Base-by-base conservation (phyloP, 2,888 invertebrate species). In the Phaedon cochleariae region DNA sequence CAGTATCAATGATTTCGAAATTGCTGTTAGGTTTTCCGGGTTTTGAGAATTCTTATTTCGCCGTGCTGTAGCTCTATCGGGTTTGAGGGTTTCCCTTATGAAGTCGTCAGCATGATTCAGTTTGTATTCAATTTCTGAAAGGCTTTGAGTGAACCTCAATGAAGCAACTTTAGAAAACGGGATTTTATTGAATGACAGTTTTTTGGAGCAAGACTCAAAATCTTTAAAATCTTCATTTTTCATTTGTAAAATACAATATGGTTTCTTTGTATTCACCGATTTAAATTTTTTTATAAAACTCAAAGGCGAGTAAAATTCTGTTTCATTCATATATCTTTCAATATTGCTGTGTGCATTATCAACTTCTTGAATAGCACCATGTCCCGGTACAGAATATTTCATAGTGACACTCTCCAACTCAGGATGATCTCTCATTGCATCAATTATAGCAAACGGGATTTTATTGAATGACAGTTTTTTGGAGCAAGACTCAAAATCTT, bases 281-380 rank as follows among this genome's bases (percentile, higher is more conserved):
- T 69, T 67, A 4, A 71, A 41, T 9, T 64, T 48, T 46, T 46
- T 64, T 10, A 69, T 64, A 55, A 71, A 67, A 12, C 63, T 26
- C 22, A 67, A 20, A 59, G 71, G 71, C 12, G 67, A 71, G 48
- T n/a, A 71, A 31, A 69, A 70, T 46, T 70, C 68, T 29, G 37
- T 59, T 49, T 61, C 48, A 7, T 22, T 53, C 65, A 71, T 61
- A 58, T 69, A 61, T 57, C 63, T 61, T 71, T 73, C 74, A 51
- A 74, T 75, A n/a, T 68, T 22, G 51, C 74, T 73, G 53, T 75
- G 74, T 6, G 65, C 59, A 51, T 62, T 62, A 59, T 73, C 74
- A 1, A 75, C 72, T 63, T 74, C 73, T 60, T 75, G 75, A 12
- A 75, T 67, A 48, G 71, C 72, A n/a, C 70, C 69, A 49, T 74